Evolutionary conservation across 2,113 vertebrate species (phyloP), one percentile per base, ranked within the genome.

Genomic region (Tinamus guttatus): DNA sequence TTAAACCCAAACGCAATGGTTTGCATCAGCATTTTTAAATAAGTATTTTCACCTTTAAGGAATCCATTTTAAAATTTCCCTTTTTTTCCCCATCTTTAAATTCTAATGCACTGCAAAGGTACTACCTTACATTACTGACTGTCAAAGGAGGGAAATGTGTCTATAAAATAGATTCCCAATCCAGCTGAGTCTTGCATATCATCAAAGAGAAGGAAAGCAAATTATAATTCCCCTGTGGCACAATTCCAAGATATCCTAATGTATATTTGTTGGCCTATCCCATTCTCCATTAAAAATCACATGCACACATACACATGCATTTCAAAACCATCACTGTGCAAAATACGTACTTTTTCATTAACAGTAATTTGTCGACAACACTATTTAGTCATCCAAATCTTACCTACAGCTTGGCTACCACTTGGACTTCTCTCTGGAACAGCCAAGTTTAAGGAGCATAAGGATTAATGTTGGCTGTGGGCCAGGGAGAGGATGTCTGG

Each of bases 81-180:
- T 81, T 77, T 43, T 70, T 16, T 58, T 93, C 41, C 78, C 75
- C 82, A 70, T 75, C 88, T 90, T 92, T 70, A 76, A 85, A 54
- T 93, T 16, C 16, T 16, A 90, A 70, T 32, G 59, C 74, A 70
- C 15, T 45, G 63, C 67, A 81, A 83, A 70, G 21, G 20, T n/a
- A 84, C 38, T 38, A 19, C 38, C 27, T 76, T 47, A 63, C 62
- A 25, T 56, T 69, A 87, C 28, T 82, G 78, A 78, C 79, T 77
- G 65, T 22, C 38, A 89, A 81, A 75, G 47, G 64, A 89, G 56
- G 84, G 38, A 86, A 95, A 90, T 43, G 11, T 78, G 38, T 78
- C 80, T 86, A 83, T 68, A 68, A 88, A 97, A 83, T 27, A 88
- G 77, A 81, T 86, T 88, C 90, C 80, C 82, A 83, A 75, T 80